Percentiles rank a stretch among this genome's conserved stretches.
Conservation (phyloP, 2,888 invertebrate genomes). For the Campoplex nolae region DNA sequence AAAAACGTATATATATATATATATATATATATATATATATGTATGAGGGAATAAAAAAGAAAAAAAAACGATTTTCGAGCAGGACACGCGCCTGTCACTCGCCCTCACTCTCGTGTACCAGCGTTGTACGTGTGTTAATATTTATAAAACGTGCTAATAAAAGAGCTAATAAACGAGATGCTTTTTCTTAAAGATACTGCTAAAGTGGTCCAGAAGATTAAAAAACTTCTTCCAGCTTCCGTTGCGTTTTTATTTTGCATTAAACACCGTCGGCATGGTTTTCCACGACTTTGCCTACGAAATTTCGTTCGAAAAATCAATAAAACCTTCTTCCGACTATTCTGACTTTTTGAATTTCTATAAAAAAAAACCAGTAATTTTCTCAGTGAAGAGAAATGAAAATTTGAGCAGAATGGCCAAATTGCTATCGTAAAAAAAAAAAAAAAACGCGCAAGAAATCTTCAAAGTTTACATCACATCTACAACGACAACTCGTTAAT, state of each 20-base stretch:
- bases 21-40: neutral
- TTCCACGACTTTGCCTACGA: neutral
- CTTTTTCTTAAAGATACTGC: too few species aligned
- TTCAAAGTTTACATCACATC: neutral
- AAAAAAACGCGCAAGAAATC: neutral
- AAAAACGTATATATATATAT: neutral
- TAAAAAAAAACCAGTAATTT: neutral
- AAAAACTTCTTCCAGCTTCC: neutral
- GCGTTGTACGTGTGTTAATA: neutral
- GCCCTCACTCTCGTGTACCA: constrained; percentile 12
- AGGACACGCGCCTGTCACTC: constrained; percentile 66
- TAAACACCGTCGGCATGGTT: neutral
- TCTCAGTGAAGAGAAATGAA: neutral
- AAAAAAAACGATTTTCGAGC: constrained; percentile 48
- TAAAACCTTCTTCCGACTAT: neutral
- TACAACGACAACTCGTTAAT: constrained; percentile 2
- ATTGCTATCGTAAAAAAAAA: neutral
- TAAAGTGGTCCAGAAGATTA: neutral
- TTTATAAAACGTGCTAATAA: neutral
- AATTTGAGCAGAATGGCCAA: neutral
- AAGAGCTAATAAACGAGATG: too few species aligned
- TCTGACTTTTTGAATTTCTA: neutral
- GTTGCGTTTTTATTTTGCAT: neutral
- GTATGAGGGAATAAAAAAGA: neutral
- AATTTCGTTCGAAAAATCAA: neutral